Percentiles rank a stretch among this genome's conserved stretches.
Conservation (phyloP, 2,113 vertebrate species). For the Leptosomus discolor region DNA sequence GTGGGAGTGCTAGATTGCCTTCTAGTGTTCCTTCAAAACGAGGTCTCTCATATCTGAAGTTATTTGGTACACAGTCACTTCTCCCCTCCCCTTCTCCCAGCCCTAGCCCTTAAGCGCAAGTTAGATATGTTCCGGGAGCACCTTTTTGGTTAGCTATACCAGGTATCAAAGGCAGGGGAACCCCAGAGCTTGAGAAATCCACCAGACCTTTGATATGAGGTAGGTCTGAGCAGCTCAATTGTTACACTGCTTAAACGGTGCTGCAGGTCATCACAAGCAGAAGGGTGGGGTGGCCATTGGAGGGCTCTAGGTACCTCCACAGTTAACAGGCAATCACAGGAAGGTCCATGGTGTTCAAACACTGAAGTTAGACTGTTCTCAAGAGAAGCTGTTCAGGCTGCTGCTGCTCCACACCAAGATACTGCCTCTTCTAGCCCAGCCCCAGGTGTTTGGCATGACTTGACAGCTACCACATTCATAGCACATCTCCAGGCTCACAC, state of each 20-base stretch:
- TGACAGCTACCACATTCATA: neutral
- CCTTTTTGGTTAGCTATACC: neutral
- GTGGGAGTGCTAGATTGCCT: neutral
- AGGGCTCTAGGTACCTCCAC: neutral
- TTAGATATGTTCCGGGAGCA: neutral
- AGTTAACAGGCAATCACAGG: neutral
- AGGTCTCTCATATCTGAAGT: neutral
- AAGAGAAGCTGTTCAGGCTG: neutral
- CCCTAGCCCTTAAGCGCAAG: neutral
- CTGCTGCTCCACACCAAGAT: neutral
- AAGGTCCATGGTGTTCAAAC: neutral
- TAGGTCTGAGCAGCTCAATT: neutral
- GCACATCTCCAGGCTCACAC: neutral
- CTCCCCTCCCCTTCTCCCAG: neutral
- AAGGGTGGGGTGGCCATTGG: neutral
- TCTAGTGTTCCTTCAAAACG: neutral
- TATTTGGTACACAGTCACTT: fast-evolving
- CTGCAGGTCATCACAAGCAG: neutral
- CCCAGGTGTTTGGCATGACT: neutral
- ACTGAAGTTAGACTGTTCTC: neutral
- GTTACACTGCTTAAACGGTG: neutral
- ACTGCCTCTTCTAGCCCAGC: neutral
- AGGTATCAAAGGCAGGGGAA: neutral
- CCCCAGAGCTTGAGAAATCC: neutral
- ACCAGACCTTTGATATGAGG: neutral